Percentiles rank a stretch among this genome's conserved stretches.
These are phyloP conservation scores for Phyto melanocephala DNA, from an alignment of 2,888 invertebrate genomes.

Conservation along the genomic window DNA sequence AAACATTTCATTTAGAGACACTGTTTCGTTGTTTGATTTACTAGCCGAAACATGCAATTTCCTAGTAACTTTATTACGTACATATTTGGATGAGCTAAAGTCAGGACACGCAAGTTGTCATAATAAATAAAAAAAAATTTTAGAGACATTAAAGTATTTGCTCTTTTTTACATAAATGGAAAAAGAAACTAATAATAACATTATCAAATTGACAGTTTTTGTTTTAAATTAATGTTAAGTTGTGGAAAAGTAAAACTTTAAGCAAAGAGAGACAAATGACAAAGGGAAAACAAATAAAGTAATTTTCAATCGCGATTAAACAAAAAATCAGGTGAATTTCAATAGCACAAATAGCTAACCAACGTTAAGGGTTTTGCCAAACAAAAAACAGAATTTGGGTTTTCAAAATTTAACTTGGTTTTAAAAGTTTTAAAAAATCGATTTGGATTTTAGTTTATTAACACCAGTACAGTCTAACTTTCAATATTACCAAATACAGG, in stretches of 20 bases:
- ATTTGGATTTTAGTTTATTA: no score
- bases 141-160: background rate
- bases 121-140: background rate
- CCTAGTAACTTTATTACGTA: background rate
- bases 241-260: background rate
- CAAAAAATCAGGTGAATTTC: no score
- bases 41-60: slow-evolving; percentile 21
- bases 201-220: slow-evolving; percentile 24
- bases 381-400: no score
- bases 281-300: no score
- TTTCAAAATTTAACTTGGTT: no score
- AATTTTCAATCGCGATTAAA: no score
- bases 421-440: no score
- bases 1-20: background rate
- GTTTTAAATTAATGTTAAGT: background rate
- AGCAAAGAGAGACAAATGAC: no score
- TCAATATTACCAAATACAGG: no score
- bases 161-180: background rate
- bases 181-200: background rate
- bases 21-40: background rate
- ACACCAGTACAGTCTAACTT: no score
- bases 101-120: slow-evolving; percentile 12
- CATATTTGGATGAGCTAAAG: background rate
- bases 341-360: no score
- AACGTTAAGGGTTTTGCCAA: no score